Evolutionary conservation across 2,888 invertebrate species (phyloP).

Genomic region (Cremastobaeus sp.): DNA sequence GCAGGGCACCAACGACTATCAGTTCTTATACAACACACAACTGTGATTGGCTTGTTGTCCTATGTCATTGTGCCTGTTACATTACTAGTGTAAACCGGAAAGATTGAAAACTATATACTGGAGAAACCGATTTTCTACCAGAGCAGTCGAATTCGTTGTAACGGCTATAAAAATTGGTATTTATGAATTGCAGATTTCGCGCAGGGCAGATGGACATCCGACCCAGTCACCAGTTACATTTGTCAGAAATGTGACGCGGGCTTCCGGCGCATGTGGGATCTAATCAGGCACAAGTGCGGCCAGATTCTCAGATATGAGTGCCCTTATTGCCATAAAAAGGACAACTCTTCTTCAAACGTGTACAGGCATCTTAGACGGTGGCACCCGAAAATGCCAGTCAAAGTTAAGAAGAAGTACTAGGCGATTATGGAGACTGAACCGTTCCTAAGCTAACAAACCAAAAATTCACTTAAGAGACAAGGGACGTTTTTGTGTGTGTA

Average conservation of each 20-base stretch:
- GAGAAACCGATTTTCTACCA: too few species aligned
- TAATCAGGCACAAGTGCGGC: slow-evolving; percentile 77
- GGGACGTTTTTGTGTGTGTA: too few species aligned
- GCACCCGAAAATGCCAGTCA: slow-evolving; percentile 73
- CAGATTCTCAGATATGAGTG: slow-evolving; percentile 77
- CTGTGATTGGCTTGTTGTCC: not conserved
- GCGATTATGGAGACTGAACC: not conserved
- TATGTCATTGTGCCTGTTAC: too few species aligned
- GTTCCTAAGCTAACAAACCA: not conserved
- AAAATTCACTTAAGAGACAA: too few species aligned
- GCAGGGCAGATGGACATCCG: slow-evolving; percentile 52
- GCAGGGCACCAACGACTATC: not conserved
- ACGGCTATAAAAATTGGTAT: slow-evolving; percentile 26
- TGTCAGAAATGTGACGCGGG: slow-evolving; percentile 74
- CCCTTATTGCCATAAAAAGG: slow-evolving; percentile 77
- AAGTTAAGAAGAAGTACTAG: slow-evolving; percentile 73
- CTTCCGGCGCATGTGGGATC: slow-evolving; percentile 74
- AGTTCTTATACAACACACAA: not conserved
- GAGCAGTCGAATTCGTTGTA: not conserved
- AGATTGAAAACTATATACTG: too few species aligned
- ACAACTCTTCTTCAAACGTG: slow-evolving; percentile 76
- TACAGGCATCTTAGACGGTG: slow-evolving; percentile 76
- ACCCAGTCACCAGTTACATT: slow-evolving; percentile 67
- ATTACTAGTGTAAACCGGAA: too few species aligned
- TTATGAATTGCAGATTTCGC: slow-evolving; percentile 65